phyloP scores from a whole-genome alignment of 37 sponge, comb jelly and placozoan genomes.

The Beroe ovata region DNA sequence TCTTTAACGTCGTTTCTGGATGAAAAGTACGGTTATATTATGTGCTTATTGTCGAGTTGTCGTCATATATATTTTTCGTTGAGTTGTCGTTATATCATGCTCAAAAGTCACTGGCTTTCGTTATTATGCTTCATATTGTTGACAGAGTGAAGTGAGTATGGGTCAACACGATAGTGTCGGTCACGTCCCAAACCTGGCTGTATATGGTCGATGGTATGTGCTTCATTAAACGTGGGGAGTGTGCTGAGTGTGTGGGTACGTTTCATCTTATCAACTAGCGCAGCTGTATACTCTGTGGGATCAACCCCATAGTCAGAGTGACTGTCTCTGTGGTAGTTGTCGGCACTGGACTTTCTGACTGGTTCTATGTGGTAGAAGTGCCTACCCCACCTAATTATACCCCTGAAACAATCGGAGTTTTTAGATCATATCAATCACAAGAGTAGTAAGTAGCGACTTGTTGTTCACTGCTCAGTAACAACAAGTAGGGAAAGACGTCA shows the following conservation, averaged over 20 bases:
- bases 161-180: too few relatives aligned
- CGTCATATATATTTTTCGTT: not conserved
- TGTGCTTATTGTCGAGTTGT: not conserved
- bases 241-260: not conserved
- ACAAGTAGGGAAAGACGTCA: not conserved
- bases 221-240: not conserved
- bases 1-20: too few relatives aligned
- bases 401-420: conserved; percentile 6
- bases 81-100: not conserved
- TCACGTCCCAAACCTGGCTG: not conserved
- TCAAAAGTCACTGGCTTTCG: not conserved
- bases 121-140: not conserved
- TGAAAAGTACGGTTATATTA: too few relatives aligned
- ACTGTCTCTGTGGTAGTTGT: not conserved
- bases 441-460: too few relatives aligned
- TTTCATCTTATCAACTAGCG: not conserved
- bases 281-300: not conserved
- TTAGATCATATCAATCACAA: too few relatives aligned
- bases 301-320: not conserved
- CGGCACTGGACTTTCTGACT: not conserved
- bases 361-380: not conserved
- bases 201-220: not conserved
- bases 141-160: not conserved
- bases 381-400: conserved; percentile 1
- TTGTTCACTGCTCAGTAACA: too few relatives aligned